Evolutionary conservation across 2,888 invertebrate species (phyloP).

Genomic region (Ceriagrion tenellum): DNA sequence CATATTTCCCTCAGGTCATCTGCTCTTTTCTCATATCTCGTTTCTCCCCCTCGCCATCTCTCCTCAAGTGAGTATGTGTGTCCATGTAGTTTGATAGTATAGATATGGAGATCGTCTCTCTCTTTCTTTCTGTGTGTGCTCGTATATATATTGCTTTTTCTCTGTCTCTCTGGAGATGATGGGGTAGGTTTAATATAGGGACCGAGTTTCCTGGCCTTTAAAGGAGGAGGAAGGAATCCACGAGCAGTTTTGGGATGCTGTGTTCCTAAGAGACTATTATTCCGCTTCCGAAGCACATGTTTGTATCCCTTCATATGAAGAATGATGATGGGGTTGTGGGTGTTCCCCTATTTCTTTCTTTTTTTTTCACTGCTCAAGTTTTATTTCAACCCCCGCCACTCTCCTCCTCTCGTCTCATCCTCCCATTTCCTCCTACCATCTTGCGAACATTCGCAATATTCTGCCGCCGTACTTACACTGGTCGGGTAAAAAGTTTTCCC

Average conservation of each 20-base stretch:
- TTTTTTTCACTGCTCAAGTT: neutral
- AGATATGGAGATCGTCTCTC: neutral
- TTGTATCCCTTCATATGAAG: slow-evolving; percentile 64
- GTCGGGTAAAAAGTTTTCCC: slow-evolving; percentile 4
- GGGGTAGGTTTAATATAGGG: slow-evolving; percentile 52
- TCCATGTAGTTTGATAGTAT: slow-evolving; percentile 15
- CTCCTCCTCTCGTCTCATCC: neutral
- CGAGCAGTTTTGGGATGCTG: slow-evolving; percentile 32
- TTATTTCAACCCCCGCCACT: neutral
- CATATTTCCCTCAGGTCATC: slow-evolving; percentile 1
- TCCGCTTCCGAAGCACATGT: slow-evolving; percentile 56
- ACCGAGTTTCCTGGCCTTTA: slow-evolving; percentile 46
- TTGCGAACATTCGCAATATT: slow-evolving; percentile 35
- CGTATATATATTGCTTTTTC: slow-evolving; percentile 41
- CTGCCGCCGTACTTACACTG: neutral
- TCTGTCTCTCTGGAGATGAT: slow-evolving; percentile 33
- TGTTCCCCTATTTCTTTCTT: slow-evolving; percentile 20
- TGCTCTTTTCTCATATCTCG: slow-evolving; percentile 28
- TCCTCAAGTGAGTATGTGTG: slow-evolving; percentile 20
- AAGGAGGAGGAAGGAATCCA: slow-evolving; percentile 50
- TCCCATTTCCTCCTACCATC: neutral
- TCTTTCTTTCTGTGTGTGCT: neutral
- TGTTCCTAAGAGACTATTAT: slow-evolving; percentile 63
- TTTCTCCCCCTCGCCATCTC: neutral
- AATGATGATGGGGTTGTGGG: slow-evolving; percentile 46